Conservation (phyloP, 2,113 vertebrate genomes). For the Otocyon megalotis region DNA sequence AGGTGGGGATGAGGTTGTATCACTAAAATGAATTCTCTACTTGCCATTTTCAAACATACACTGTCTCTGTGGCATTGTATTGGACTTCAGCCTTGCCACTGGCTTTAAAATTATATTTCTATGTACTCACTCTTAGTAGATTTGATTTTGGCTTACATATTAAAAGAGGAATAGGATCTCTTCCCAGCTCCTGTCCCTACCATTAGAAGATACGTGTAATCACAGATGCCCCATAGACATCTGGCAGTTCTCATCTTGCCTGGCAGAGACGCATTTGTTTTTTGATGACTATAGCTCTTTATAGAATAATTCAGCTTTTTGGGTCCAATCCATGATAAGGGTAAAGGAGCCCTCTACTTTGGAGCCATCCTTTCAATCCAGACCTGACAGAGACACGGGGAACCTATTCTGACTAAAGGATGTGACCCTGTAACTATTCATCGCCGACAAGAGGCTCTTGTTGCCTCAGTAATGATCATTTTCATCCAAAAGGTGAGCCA, state of each 20-base stretch:
- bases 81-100: neutral
- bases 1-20: neutral
- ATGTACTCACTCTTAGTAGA: neutral
- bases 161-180: neutral
- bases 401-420: neutral
- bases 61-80: neutral
- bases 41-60: neutral
- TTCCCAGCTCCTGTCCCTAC: neutral
- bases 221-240: neutral
- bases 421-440: neutral
- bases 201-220: neutral
- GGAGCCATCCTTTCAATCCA: neutral
- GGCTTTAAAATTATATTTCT: slow-evolving; percentile 27
- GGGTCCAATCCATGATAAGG: neutral
- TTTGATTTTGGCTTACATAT: neutral
- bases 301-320: neutral
- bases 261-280: neutral
- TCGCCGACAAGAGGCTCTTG: neutral
- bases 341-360: neutral
- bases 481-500: neutral
- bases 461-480: neutral
- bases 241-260: neutral
- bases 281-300: neutral
- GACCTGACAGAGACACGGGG: neutral
- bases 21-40: neutral